Base-by-base conservation (phyloP, 1,140 invertebrate species). In the Drosophila novamexicana region DNA sequence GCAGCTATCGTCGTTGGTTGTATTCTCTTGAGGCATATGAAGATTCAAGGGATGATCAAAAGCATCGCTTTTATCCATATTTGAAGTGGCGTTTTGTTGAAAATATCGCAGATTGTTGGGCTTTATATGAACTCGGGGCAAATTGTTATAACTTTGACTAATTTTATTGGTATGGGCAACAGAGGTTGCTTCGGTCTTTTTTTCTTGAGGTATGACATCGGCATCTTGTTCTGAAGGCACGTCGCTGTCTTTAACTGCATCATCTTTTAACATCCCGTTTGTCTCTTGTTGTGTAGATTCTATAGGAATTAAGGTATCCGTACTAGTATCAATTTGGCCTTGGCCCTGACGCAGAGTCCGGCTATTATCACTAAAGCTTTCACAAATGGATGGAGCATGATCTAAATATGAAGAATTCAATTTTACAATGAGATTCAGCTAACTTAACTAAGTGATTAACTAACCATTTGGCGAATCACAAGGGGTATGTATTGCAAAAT, bases 261-360 rank as follows among this genome's bases (percentile, higher is more conserved):
- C 53, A 7, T 65, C 53, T 58, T 32, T 57, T n/a, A 37, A 52
- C 56, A 14, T 16, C 29, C 40, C 39, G n/a, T 39, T 52, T 40
- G 53, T 58, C 50, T 40, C 37, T 45, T 56, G 8, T 58, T 36
- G 49, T 49, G 63, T 44, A 16, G 61, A 14, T 57, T 84, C 82
- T 16, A 76, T 64, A 44, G 92, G 86, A 50, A 93, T 93, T 62
- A 93, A 77, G 37, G 93, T 93, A 63, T 93, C 93, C 18, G 93
- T 93, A 75, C 93, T 93, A 12, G 93, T 93, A 70, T 93, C 93
- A 44, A 93, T 72, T 32, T 82, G 79, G 9, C 40, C 62, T 6
- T 56, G 45, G 14, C 74, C 69, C 75, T 85, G 75, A 89, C 91
- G 79, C 39, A 81, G 3, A 32, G 34, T 58, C 8, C 64, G 77